Conservation (phyloP, 2,888 invertebrate species). For the Eupithecia subfuscata region DNA sequence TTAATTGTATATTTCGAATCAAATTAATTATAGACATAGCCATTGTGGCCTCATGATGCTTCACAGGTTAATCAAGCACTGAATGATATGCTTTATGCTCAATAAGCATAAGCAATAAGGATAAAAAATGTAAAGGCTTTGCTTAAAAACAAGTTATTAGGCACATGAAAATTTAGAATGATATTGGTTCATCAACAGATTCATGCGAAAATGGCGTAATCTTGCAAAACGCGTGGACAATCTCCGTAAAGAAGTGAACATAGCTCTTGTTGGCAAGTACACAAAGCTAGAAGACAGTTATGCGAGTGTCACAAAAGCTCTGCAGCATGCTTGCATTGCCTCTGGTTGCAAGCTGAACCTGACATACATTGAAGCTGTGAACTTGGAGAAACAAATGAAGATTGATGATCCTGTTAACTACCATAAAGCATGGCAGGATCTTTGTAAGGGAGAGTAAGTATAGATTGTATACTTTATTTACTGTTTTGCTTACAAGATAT, state of each 20-base stretch:
- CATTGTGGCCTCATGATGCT: too few species aligned
- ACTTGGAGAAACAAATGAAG: slow-evolving; percentile 90
- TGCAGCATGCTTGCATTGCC: slow-evolving; percentile 96
- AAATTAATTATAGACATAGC: too few species aligned
- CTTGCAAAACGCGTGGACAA: slow-evolving; percentile 93
- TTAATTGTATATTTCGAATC: too few species aligned
- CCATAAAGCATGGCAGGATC: slow-evolving; percentile 96
- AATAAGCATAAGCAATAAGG: not conserved
- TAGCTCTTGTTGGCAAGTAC: slow-evolving; percentile 98
- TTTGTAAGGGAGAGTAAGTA: slow-evolving; percentile 93
- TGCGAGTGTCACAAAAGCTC: slow-evolving; percentile 96
- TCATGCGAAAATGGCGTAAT: slow-evolving; percentile 95
- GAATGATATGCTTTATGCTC: not conserved
- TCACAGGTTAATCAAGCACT: too few species aligned
- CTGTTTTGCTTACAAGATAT: not conserved
- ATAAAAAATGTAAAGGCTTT: not conserved
- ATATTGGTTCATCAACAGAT: slow-evolving; percentile 66
- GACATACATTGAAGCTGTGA: slow-evolving; percentile 95
- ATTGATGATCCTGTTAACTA: slow-evolving; percentile 91
- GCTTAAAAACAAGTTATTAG: not conserved
- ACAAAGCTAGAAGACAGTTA: slow-evolving; percentile 98
- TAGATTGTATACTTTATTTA: not conserved
- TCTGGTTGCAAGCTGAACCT: slow-evolving; percentile 93
- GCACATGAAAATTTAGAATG: not conserved
- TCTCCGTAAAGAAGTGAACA: slow-evolving; percentile 92